A percentile compares a stretch with the other conserved stretches of the same genome.
phyloP scores from a whole-genome alignment of 1,140 invertebrate genomes.

The Drosophila guanche region DNA sequence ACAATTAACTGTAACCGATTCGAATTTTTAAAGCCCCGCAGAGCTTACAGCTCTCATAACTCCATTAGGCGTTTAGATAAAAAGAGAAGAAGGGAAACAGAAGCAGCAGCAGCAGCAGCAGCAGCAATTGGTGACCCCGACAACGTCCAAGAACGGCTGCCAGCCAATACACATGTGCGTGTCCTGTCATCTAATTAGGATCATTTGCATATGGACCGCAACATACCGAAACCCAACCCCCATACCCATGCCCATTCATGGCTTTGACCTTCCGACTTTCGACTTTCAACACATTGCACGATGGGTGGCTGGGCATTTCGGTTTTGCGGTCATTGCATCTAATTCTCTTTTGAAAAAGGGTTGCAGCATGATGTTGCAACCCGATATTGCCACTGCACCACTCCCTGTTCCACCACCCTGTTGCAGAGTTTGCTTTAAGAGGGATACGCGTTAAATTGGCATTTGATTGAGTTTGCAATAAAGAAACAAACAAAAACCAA shows the following conservation, averaged over 20 bases:
- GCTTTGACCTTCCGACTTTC: conserved; percentile 40
- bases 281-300: conserved; percentile 20
- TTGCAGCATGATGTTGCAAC: conserved; percentile 19
- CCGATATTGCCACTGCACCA: conserved; percentile 3
- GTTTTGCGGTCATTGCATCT: conserved; percentile 41
- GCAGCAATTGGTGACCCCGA: conserved; percentile 10
- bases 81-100: neutral
- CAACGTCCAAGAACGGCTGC: neutral
- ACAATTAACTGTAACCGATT: conserved; percentile 55
- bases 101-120: no score
- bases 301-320: conserved; percentile 23
- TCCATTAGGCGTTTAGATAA: conserved; percentile 30
- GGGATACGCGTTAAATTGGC: conserved; percentile 24
- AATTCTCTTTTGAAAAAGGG: conserved; percentile 13
- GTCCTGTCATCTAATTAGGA: conserved; percentile 50
- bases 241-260: conserved; percentile 18
- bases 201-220: conserved; percentile 55
- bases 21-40: neutral
- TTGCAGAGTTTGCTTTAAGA: conserved; percentile 18
- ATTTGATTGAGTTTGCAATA: conserved; percentile 23
- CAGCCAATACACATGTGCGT: conserved; percentile 20
- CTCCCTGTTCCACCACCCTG: conserved; percentile 1
- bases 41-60: conserved; percentile 10
- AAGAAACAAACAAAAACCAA: conserved; percentile 4
- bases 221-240: neutral